Base-by-base conservation (phyloP, 1,140 invertebrate genomes). In the Daktulosphaira vitifoliae region DNA sequence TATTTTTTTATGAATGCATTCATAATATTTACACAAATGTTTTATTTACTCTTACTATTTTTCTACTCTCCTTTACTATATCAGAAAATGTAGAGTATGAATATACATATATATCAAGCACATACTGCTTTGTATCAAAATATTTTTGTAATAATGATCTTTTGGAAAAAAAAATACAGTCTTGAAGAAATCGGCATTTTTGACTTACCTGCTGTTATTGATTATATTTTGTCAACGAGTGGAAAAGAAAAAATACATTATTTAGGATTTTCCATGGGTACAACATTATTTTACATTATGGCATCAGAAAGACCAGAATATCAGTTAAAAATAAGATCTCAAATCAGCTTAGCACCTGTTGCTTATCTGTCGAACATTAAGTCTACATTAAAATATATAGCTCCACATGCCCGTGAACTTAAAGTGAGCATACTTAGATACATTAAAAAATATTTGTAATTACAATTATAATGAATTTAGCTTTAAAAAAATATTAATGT, bases 181-280 rank as follows among this genome's bases (percentile, higher is more conserved):
- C 85, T 80, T 72, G 82, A 87, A 68, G 82, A 88, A 71, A 81
- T 86, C 72, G 83, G 82, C 1, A 66, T 75, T 18, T 80, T 79
- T 67, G 85, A 87, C 72, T 67, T 85, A 6, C 79, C 83, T 13
- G 80, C 82, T 3, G 77, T 78, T 59, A 77, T 87, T 20, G 79
- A 86, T 69, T 78, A 81, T 69, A 78, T 81, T 18, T 68, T 83
- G 13, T 69, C 76, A 1, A 73, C 77, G 5, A 65, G 62, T 4
- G 84, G 82, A 0, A 66, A 74, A n/a, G 73, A 73, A 2, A 72
- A 76, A 37, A 51, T 86, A 0, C 73, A 73, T 67, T 85, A 83
- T 69, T 51, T 78, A 3, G 78, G 75, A 0, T 81, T 84, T 73
- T 85, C 83, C 0, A 81, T 86, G 73, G 84, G 84, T 5, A 80